A percentile compares a stretch with the other conserved stretches of the same genome.
phyloP scores from a whole-genome alignment of 2,888 invertebrate species.

The Loripinus fragilis region DNA sequence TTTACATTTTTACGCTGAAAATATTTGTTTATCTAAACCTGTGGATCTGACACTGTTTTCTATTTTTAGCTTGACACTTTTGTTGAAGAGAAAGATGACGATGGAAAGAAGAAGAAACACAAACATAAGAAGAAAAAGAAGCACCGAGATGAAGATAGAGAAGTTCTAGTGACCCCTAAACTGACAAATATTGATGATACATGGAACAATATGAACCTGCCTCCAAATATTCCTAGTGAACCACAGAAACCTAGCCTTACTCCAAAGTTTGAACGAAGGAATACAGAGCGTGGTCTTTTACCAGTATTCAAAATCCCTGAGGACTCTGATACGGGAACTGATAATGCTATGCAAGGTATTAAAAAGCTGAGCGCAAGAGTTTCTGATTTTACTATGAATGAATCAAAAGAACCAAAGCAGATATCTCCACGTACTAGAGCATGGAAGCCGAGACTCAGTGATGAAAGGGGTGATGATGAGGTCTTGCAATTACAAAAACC shows the following conservation, averaged over 20 bases:
- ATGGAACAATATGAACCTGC: constrained; percentile 15
- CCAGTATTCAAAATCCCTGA: constrained; percentile 20
- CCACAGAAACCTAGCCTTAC: not conserved
- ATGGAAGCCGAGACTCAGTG: not conserved
- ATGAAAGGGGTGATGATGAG: not conserved
- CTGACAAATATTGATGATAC: not conserved
- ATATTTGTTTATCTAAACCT: no score
- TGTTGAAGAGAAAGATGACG: constrained; percentile 7
- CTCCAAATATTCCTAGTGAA: constrained; percentile 16
- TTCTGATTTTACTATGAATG: not conserved
- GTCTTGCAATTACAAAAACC: not conserved
- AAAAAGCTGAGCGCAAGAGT: not conserved
- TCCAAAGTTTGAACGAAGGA: not conserved
- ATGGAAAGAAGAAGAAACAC: constrained; percentile 23
- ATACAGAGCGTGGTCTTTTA: not conserved
- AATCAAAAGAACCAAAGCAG: not conserved
- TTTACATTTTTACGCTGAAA: no score
- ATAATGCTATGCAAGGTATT: constrained; percentile 14
- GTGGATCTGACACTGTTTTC: no score
- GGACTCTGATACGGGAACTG: constrained; percentile 18
- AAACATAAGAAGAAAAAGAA: constrained; percentile 24
- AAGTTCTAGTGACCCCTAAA: not conserved
- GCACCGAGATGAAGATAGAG: not conserved
- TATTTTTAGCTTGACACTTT: constrained; percentile 18
- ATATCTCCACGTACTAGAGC: not conserved